Evolutionary conservation across 2,888 invertebrate species (phyloP), one percentile per base, ranked within the genome.

Genomic region (Scaptomyza tumidula): DNA sequence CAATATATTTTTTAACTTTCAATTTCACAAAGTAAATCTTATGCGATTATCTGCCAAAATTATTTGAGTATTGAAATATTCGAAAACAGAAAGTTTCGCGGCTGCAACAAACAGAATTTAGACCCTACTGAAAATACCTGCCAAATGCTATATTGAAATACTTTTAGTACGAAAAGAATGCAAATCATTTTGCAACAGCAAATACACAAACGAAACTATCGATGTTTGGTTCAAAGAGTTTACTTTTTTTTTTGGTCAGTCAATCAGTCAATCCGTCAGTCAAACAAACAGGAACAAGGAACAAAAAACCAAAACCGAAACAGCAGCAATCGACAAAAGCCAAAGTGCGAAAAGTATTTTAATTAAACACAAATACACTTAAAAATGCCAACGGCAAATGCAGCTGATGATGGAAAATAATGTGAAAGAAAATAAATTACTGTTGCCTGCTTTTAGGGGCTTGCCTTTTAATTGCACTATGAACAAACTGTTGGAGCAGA

Each of bases 291-390:
- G n/a, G n/a, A 29, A 14, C 45, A 24, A 24, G 24, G 24, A 24
- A n/a, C 33, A 33, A 33, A 16, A 33, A 35, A 33, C 11, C 14
- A 19, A 53, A 45, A 64, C 53, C 53, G 24, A 24, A 24, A 24
- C 24, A 24, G 24, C 24, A 24, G 24, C 72, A 73, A 79, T 64
- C 67, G 76, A 61, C 69, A 71, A 57, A 57, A 65, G 66, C 52
- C 45, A 75, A 81, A 86, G 68, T 72, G 64, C 53, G 57, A 73
- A 67, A 84, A 78, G 73, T 87, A 78, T 81, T 89, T 84, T 87
- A 78, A 87, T 89, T 87, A 89, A 88, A 89, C 74, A 75, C 61
- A 82, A 70, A 75, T 71, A 71, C 74, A 55, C 63, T 63, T 63
- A 49, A 79, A 77, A 72, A 64, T 65, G 53, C 63, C 39, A 62